Evolutionary conservation across 2,797 vertebrate genomes (phyloP), one percentile per base, ranked within the genome.

Genomic region (Halcyon smyrnensis): DNA sequence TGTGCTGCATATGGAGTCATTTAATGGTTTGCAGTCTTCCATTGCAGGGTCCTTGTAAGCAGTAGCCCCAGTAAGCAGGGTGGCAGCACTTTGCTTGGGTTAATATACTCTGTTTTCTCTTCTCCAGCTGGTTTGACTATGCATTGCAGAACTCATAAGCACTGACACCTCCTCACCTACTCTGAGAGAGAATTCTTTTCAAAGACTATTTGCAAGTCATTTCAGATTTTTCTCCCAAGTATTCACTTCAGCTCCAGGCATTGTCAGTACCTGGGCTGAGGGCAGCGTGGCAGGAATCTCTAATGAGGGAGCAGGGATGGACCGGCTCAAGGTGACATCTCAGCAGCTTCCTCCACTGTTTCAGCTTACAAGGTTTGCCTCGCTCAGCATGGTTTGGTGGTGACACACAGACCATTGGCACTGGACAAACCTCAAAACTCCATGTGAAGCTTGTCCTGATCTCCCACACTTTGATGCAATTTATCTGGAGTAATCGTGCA

Each of bases 91-190:
- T 28, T 6, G 18, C 34, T 67, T 32, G 71, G 41, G 37, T 50
- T 23, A 2, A 15, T 41, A 3, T 1, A 5, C 34, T 39, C 53
- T 15, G 5, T 21, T 82, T 60, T 16, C 39, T 59, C 20, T 64
- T 87, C 48, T 32, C 15, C n/a, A 12, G 48, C 68, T 45, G 34
- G 11, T 36, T 4, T 51, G 56, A 17, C 48, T 25, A 19, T 24
- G 76, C 13, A 2, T 2, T 30, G 81, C 71, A 59, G 60, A 59
- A 3, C 65, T 41, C 23, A 0, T 0, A 7, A 32, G 68, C 12
- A 3, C 10, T 32, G 77, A 23, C 43, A 65, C 63, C 56, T 78
- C 45, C 30, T 46, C 73, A 7, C 87, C 54, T 62, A 1, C 71
- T 15, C 0, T 9, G 65, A 20, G 74, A 57, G 27, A 30, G 2